Percentiles rank a stretch among this genome's conserved stretches.
phyloP scores from a whole-genome alignment of 1,140 invertebrate genomes.

The Ips nitidus region DNA sequence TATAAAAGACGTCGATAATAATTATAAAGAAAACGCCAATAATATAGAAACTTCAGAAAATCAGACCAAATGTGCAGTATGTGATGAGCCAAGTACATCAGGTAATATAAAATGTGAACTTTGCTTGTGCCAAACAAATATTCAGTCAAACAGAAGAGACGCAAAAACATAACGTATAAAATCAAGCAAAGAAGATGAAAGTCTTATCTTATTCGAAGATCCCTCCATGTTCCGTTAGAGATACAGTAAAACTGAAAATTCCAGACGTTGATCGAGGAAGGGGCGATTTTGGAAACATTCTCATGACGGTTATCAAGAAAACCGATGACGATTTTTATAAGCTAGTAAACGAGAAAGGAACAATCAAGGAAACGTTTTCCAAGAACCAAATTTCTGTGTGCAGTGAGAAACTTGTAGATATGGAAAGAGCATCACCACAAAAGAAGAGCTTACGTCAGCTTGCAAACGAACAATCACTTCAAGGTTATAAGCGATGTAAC shows the following conservation, averaged over 20 bases:
- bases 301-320: conserved; percentile 31
- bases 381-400: conserved; percentile 35
- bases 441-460: conserved; percentile 28
- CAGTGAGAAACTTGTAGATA: conserved; percentile 27
- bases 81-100: conserved; percentile 16
- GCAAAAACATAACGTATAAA: conserved; percentile 18
- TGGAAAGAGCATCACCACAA: conserved; percentile 31
- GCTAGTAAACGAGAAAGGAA: conserved; percentile 29
- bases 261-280: conserved; percentile 33
- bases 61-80: conserved; percentile 16
- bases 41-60: conserved; percentile 17
- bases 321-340: conserved; percentile 33
- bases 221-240: conserved; percentile 14
- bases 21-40: conserved; percentile 23
- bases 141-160: conserved; percentile 21
- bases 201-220: conserved; percentile 18
- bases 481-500: conserved; percentile 28
- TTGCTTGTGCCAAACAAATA: conserved; percentile 14
- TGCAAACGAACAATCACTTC: conserved; percentile 30
- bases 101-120: conserved; percentile 13
- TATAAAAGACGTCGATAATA: conserved; percentile 26
- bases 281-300: conserved; percentile 35
- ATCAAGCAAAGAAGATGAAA: conserved; percentile 17
- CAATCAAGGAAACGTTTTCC: conserved; percentile 33
- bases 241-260: conserved; percentile 30